phyloP scores from a whole-genome alignment of 37 sponge, comb jelly and placozoan genomes.

The Halisarca cf. caerulea region DNA sequence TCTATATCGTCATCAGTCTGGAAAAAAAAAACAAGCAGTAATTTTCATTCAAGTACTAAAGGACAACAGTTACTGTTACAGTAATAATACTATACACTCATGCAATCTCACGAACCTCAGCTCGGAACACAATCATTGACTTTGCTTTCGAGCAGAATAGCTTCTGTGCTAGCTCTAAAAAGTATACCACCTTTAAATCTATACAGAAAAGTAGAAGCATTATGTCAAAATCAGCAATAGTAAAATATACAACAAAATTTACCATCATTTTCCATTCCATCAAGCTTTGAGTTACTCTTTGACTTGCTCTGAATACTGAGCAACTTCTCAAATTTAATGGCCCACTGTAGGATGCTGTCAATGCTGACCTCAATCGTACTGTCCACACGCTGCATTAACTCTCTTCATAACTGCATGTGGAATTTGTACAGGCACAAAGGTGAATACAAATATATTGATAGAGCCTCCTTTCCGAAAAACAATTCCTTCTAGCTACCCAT shows the following conservation, averaged over 20 bases:
- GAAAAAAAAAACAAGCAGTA: too few species aligned
- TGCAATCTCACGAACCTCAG: neutral
- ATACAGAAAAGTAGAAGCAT: neutral
- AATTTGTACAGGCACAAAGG: too few species aligned
- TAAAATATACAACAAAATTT: neutral
- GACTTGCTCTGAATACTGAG: slow-evolving; percentile 2
- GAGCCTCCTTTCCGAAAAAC: too few species aligned
- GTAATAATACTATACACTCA: neutral
- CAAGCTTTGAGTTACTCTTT: neutral
- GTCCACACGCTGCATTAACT: neutral
- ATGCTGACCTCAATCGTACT: neutral
- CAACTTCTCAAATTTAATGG: neutral
- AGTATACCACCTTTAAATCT: slow-evolving; percentile 6
- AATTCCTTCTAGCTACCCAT: too few species aligned
- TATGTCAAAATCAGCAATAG: neutral
- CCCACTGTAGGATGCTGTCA: neutral
- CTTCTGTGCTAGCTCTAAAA: neutral
- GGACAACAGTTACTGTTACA: neutral
- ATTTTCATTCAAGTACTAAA: neutral
- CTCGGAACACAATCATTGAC: neutral
- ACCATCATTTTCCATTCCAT: slow-evolving; percentile 7
- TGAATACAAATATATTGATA: too few species aligned
- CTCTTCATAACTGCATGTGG: too few species aligned
- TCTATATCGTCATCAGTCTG: neutral
- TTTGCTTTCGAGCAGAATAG: neutral